Percentiles rank a stretch among this genome's conserved stretches.
Conservation (phyloP, 2,888 invertebrate species). For the Nasonovia ribisnigri region DNA sequence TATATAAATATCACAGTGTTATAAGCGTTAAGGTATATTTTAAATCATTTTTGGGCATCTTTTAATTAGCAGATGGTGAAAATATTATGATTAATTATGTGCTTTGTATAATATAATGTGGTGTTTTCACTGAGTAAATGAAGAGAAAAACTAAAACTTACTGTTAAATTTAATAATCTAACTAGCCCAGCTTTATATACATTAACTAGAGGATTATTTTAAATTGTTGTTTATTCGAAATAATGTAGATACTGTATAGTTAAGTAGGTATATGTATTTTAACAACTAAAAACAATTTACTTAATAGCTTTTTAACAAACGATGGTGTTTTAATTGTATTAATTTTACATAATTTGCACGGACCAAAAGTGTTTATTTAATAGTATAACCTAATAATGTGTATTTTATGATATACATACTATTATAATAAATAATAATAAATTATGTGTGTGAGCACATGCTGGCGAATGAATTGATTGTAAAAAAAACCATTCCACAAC, state of each 20-base stretch:
- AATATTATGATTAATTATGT: neutral
- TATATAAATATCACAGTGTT: neutral
- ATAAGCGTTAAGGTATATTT: neutral
- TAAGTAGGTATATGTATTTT: conserved; percentile 4
- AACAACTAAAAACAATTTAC: conserved; percentile 3
- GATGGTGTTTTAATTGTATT: neutral
- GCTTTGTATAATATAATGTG: neutral
- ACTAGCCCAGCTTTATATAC: neutral
- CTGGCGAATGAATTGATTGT: neutral
- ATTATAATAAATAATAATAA: neutral
- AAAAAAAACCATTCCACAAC: neutral
- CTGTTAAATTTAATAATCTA: neutral
- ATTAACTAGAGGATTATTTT: neutral
- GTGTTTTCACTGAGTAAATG: neutral
- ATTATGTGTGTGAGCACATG: neutral
- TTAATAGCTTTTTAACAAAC: neutral
- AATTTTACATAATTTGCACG: neutral
- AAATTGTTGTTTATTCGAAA: conserved; percentile 19
- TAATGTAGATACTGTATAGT: neutral
- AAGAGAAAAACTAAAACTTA: neutral
- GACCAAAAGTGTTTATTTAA: neutral
- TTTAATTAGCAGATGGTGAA: neutral
- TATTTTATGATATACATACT: neutral
- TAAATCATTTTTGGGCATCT: neutral
- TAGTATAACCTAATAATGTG: neutral